phyloP scores from a whole-genome alignment of 2,113 vertebrate genomes.

The Siniperca chuatsi region DNA sequence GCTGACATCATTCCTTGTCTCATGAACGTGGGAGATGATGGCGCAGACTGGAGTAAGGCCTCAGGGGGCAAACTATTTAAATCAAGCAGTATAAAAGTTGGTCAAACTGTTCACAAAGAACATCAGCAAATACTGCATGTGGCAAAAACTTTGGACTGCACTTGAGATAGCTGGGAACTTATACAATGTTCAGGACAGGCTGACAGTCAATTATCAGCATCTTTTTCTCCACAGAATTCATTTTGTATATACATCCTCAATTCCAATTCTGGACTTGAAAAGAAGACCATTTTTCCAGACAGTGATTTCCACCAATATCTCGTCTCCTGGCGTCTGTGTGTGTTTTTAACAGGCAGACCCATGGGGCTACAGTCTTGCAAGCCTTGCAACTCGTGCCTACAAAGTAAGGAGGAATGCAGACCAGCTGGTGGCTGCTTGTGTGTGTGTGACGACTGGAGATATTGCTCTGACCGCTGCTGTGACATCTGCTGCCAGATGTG shows the following conservation, averaged over 20 bases:
- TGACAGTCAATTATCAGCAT: constrained; percentile 77
- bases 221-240: constrained; percentile 48
- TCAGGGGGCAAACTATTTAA: constrained; percentile 40
- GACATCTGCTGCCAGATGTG: constrained; percentile 81
- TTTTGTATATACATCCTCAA: constrained; percentile 55
- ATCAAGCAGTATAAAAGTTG: constrained; percentile 63
- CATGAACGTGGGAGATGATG: constrained; percentile 14
- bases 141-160: constrained; percentile 49
- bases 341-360: constrained; percentile 65
- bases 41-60: constrained; percentile 24
- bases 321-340: constrained; percentile 37
- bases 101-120: constrained; percentile 41
- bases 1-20: constrained; percentile 35
- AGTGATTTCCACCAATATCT: constrained; percentile 69
- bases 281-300: constrained; percentile 63
- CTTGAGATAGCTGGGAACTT: constrained; percentile 37
- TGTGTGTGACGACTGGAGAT: constrained; percentile 55
- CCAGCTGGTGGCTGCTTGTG: constrained; percentile 34
- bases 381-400: constrained; percentile 61
- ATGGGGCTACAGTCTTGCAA: constrained; percentile 76
- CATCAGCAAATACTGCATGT: constrained; percentile 29
- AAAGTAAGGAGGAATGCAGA: constrained; percentile 51
- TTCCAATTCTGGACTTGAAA: constrained; percentile 58
- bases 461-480: constrained; percentile 77
- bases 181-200: constrained; percentile 49